These are phyloP conservation scores for Idaea straminata DNA, from an alignment of 2,888 invertebrate species.

Conservation along the genomic window DNA sequence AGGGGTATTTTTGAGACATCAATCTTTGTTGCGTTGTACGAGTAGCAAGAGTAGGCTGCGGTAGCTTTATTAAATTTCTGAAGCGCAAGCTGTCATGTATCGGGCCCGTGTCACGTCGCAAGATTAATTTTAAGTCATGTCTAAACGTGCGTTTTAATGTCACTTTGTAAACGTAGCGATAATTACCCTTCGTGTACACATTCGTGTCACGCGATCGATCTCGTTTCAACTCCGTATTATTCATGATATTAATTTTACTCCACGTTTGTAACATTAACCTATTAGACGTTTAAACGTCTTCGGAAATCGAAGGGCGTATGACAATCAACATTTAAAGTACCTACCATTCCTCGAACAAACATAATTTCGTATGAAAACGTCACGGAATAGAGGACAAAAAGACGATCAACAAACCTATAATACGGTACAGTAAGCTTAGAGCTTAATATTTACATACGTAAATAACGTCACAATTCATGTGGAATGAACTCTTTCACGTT, in stretches of 20 bases:
- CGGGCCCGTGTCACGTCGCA: constrained; percentile 39
- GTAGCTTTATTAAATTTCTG: constrained; percentile 70
- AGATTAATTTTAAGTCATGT: constrained; percentile 68
- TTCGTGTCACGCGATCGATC: constrained; percentile 19
- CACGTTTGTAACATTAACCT: background rate
- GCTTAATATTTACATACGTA: background rate
- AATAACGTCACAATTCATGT: background rate
- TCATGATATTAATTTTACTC: constrained; percentile 4
- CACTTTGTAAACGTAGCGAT: constrained; percentile 40
- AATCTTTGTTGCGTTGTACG: constrained; percentile 57
- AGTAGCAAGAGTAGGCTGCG: constrained; percentile 30
- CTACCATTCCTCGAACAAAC: background rate
- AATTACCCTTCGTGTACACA: constrained; percentile 36
- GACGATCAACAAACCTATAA: background rate
- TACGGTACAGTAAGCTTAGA: background rate
- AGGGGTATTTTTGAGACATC: constrained; percentile 58
- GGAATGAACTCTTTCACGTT: constrained; percentile 3
- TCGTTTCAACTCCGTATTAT: constrained; percentile 14
- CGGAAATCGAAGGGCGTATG: background rate
- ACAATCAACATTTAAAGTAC: background rate
- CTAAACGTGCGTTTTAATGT: constrained; percentile 57
- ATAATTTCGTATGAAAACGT: background rate
- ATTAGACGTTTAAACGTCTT: background rate
- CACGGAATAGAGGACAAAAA: background rate
- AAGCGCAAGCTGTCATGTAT: constrained; percentile 51